Evolutionary conservation across 2,113 vertebrate species (phyloP).

Genomic region (Telmatochromis sp.): DNA sequence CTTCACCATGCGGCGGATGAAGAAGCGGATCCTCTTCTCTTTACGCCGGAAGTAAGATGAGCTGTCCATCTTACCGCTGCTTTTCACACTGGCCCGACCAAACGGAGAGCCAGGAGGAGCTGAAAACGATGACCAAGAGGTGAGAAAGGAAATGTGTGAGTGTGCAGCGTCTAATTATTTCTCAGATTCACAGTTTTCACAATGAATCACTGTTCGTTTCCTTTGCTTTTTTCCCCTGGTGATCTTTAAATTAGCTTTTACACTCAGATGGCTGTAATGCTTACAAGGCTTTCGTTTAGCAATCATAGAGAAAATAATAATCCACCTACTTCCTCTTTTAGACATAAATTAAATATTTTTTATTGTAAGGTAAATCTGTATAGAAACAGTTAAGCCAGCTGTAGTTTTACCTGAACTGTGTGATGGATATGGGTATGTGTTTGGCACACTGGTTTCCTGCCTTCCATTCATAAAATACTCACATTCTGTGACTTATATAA

Average conservation of each 20-base stretch:
- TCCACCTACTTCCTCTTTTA: background rate
- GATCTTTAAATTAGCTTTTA: background rate
- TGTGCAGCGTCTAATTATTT: background rate
- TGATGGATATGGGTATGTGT: background rate
- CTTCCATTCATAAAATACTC: background rate
- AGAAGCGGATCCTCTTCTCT: constrained; percentile 93
- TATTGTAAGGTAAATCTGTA: background rate
- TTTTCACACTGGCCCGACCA: constrained; percentile 88
- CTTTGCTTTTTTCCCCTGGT: background rate
- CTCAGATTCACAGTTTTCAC: background rate
- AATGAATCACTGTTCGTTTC: background rate
- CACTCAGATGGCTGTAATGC: background rate
- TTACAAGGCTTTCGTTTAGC: background rate
- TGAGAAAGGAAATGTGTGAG: background rate
- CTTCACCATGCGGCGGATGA: constrained; percentile 96
- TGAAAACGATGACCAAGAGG: background rate
- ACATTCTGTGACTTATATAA: background rate
- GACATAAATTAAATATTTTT: background rate
- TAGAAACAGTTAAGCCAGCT: background rate
- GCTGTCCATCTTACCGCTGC: constrained; percentile 83
- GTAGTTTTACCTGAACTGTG: background rate
- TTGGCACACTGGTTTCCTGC: background rate
- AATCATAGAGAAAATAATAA: background rate
- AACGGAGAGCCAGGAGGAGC: constrained; percentile 84
- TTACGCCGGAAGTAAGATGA: constrained; percentile 89